Conservation (phyloP, 2,113 vertebrate genomes). For the Gymnobelideus leadbeateri region DNA sequence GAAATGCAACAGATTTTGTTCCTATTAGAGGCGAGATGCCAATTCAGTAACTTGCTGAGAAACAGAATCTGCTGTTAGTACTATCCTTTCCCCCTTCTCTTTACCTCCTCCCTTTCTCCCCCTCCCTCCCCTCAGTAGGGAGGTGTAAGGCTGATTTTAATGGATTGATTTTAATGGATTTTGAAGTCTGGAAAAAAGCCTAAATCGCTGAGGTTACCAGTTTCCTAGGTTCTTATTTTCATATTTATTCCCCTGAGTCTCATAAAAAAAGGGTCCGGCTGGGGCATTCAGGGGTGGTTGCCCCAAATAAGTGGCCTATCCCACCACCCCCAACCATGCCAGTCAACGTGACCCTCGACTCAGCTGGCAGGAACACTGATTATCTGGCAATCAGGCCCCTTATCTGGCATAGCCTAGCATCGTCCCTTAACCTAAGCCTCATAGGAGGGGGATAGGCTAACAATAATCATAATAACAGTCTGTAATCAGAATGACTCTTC, state of each 20-base stretch:
- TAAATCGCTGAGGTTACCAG: constrained; percentile 79
- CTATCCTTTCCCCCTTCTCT: constrained; percentile 21
- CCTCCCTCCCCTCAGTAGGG: constrained; percentile 50
- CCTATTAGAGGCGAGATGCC: constrained; percentile 51
- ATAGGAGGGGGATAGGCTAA: constrained; percentile 55
- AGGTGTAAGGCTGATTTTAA: constrained; percentile 70
- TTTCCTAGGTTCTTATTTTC: constrained; percentile 76
- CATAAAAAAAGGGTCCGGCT: constrained; percentile 54
- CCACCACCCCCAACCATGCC: neutral
- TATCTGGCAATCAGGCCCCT: constrained; percentile 68
- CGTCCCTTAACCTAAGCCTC: constrained; percentile 78
- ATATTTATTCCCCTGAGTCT: constrained; percentile 73
- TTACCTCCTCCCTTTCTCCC: neutral
- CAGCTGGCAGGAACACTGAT: constrained; percentile 73
- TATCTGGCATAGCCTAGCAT: constrained; percentile 75
- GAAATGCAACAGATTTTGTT: constrained; percentile 37
- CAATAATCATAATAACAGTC: constrained; percentile 60
- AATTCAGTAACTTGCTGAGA: constrained; percentile 62
- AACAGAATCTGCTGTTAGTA: constrained; percentile 56
- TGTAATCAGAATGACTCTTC: constrained; percentile 80
- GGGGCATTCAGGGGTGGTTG: constrained; percentile 61
- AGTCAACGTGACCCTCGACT: constrained; percentile 42
- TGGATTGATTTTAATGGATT: constrained; percentile 74
- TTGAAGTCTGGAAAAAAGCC: constrained; percentile 78
- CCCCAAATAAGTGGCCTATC: constrained; percentile 22